phyloP scores from a whole-genome alignment of 2,888 invertebrate genomes.

The Andrena fulva region DNA sequence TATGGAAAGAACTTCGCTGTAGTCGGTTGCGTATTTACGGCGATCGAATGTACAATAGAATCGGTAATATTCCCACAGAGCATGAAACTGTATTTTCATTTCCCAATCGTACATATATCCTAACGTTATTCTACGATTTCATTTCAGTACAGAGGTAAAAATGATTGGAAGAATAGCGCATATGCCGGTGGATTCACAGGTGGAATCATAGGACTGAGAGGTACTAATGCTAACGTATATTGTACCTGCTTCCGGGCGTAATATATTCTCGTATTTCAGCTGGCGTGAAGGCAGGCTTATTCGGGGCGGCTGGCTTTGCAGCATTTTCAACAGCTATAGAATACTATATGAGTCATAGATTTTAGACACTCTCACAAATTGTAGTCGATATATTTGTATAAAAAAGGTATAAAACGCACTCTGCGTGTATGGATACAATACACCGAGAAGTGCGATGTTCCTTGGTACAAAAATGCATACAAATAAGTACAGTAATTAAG shows the following conservation, averaged over 20 bases:
- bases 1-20: constrained; percentile 99
- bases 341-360: constrained; percentile 92
- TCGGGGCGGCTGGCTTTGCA: constrained; percentile 99
- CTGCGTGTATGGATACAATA: constrained; percentile 58
- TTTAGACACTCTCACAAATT: constrained; percentile 52
- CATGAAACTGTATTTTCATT: constrained; percentile 44
- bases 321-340: constrained; percentile 98
- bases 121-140: constrained; percentile 2
- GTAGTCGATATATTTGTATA: constrained; percentile 66
- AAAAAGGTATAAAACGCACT: constrained; percentile 69
- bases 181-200: constrained; percentile 98
- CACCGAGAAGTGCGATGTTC: constrained; percentile 57
- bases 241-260: neutral
- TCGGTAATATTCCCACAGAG: constrained; percentile 86
- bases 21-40: constrained; percentile 97
- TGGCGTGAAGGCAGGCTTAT: constrained; percentile 95
- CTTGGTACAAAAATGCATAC: constrained; percentile 68
- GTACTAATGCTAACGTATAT: constrained; percentile 81
- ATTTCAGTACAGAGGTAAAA: constrained; percentile 92
- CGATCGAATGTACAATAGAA: constrained; percentile 97
- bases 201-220: constrained; percentile 94
- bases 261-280: constrained; percentile 87
- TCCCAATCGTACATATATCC: constrained; percentile 3
- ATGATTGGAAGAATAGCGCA: constrained; percentile 98
- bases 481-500: constrained; percentile 72